phyloP scores from a whole-genome alignment of 2,888 invertebrate genomes.

The Hemistola chrysoprasaria region DNA sequence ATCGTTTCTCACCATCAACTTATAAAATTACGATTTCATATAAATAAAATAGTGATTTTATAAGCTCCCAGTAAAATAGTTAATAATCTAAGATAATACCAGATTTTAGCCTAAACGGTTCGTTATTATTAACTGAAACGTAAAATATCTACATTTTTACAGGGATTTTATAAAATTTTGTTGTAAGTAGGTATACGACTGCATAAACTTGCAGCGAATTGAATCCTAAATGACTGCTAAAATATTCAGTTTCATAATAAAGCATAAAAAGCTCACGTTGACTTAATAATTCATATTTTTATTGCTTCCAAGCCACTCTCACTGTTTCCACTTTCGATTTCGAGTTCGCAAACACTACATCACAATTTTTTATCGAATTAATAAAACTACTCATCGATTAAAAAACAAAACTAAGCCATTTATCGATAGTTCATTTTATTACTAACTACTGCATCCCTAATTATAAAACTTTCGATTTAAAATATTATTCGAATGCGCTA shows the following conservation, averaged over 20 bases:
- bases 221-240: slow-evolving; percentile 20
- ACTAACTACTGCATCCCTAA: slow-evolving; percentile 29
- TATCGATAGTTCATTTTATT: slow-evolving; percentile 13
- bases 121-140: too few species aligned
- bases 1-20: too few species aligned
- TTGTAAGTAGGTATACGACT: too few species aligned
- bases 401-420: slow-evolving; percentile 17
- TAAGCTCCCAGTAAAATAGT: too few species aligned
- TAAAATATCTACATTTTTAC: too few species aligned
- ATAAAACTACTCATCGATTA: slow-evolving; percentile 1
- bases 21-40: too few species aligned
- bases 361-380: slow-evolving; percentile 20
- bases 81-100: too few species aligned
- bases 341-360: slow-evolving; percentile 28
- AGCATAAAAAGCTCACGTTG: slow-evolving; percentile 22
- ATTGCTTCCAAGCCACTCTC: slow-evolving; percentile 31
- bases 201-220: too few species aligned
- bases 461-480: slow-evolving; percentile 20
- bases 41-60: too few species aligned
- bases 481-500: slow-evolving; percentile 45
- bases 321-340: slow-evolving; percentile 40
- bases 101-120: too few species aligned
- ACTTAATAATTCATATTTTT: slow-evolving; percentile 26
- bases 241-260: slow-evolving; percentile 24
- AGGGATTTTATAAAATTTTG: too few species aligned